These are phyloP conservation scores for Azemiops feae DNA, from an alignment of 2,113 vertebrate species.

Conservation along the genomic window DNA sequence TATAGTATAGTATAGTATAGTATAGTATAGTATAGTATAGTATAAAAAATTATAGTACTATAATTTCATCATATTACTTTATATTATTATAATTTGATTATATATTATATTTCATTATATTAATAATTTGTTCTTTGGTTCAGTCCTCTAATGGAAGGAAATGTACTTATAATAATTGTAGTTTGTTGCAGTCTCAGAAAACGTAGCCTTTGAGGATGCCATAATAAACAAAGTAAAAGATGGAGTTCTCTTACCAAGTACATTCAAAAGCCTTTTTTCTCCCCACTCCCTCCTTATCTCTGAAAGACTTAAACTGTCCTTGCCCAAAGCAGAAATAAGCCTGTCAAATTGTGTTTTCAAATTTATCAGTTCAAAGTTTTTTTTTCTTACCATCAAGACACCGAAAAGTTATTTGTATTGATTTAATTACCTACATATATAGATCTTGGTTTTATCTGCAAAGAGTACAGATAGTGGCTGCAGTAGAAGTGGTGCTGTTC, in stretches of 20 bases:
- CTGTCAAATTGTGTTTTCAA: conserved; percentile 65
- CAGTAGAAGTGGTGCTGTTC: conserved; percentile 17
- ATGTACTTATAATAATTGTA: conserved; percentile 2
- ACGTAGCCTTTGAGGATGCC: conserved; percentile 4
- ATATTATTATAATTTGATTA: no score
- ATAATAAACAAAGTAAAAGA: conserved; percentile 36
- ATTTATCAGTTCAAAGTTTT: conserved; percentile 61
- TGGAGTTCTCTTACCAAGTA: conserved; percentile 22
- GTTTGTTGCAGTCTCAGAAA: background rate
- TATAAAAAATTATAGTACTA: no score
- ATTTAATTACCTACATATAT: conserved; percentile 65
- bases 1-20: background rate
- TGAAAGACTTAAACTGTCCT: conserved; percentile 61
- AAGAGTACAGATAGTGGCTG: conserved; percentile 41
- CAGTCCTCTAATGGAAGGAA: background rate
- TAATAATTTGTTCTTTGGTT: background rate
- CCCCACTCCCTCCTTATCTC: conserved; percentile 37
- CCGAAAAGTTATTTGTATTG: conserved; percentile 59
- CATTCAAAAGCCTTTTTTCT: conserved; percentile 41
- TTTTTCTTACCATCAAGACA: conserved; percentile 11
- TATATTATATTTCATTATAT: background rate
- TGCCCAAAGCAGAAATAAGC: conserved; percentile 64
- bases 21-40: background rate
- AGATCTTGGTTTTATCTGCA: conserved; percentile 61
- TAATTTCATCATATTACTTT: background rate